A percentile compares a stretch with the other conserved stretches of the same genome.
Evolutionary conservation across 1,140 invertebrate genomes (phyloP).

Genomic region (Pseudomyrmex cubaensis): DNA sequence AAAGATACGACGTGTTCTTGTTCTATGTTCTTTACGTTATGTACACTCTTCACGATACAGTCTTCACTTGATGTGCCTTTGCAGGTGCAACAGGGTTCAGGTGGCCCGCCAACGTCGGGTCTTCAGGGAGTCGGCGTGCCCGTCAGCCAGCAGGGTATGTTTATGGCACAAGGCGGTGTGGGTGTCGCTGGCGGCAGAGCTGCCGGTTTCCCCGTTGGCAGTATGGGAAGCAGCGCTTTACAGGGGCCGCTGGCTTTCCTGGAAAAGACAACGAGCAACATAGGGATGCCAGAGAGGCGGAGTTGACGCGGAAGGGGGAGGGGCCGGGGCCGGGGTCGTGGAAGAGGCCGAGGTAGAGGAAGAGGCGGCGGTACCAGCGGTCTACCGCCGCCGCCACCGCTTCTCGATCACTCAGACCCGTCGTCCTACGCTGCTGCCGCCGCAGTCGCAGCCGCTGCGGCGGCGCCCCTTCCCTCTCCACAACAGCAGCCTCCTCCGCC

Average conservation of each 20-base stretch:
- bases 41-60: not conserved
- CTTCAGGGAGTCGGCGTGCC: constrained; percentile 82
- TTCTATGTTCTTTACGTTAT: not conserved
- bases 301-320: constrained; percentile 88
- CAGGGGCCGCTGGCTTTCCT: constrained; percentile 89
- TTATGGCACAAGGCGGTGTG: constrained; percentile 75
- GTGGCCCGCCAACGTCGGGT: constrained; percentile 75
- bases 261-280: constrained; percentile 91
- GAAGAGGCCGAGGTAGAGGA: constrained; percentile 85
- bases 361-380: constrained; percentile 79
- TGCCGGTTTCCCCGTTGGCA: constrained; percentile 77
- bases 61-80: constrained; percentile 63
- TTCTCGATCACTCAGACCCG: constrained; percentile 82
- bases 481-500: constrained; percentile 82
- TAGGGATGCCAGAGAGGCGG: constrained; percentile 88
- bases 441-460: constrained; percentile 77
- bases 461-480: constrained; percentile 83
- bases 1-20: not conserved
- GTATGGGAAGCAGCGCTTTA: constrained; percentile 83
- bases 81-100: constrained; percentile 81
- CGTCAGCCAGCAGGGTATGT: constrained; percentile 83
- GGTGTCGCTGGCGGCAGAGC: constrained; percentile 72
- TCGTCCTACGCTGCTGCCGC: constrained; percentile 81
- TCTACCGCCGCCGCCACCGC: constrained; percentile 76
- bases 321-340: constrained; percentile 86